phyloP scores from a whole-genome alignment of 64 coral and sea anemone species.

The Porites lutea region DNA sequence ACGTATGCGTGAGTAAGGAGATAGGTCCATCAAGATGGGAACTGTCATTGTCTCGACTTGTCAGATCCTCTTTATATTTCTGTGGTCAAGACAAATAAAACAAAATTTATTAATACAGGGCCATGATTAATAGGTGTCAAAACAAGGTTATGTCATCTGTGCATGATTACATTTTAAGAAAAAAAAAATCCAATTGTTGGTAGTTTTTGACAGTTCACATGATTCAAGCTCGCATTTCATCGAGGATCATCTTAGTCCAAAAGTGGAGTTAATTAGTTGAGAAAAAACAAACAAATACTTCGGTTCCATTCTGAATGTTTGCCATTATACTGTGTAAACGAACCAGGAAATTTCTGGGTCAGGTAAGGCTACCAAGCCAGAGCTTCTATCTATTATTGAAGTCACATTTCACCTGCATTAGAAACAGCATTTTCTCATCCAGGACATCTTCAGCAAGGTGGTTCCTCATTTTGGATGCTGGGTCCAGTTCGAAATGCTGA shows the following conservation, averaged over 20 bases:
- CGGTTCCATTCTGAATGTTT: too few relatives aligned
- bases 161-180: too few relatives aligned
- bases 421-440: conserved; percentile 36
- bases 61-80: background rate
- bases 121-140: background rate
- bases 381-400: too few relatives aligned
- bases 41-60: background rate
- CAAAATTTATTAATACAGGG: background rate
- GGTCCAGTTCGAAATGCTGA: conserved; percentile 12
- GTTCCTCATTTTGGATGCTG: conserved; percentile 18
- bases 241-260: too few relatives aligned
- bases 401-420: conserved; percentile 14
- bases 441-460: conserved; percentile 45
- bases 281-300: too few relatives aligned
- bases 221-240: too few relatives aligned
- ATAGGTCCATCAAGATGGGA: background rate
- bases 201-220: too few relatives aligned
- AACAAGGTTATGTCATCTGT: background rate
- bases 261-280: too few relatives aligned
- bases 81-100: background rate
- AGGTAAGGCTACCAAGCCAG: too few relatives aligned
- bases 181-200: too few relatives aligned
- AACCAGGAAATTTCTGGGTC: too few relatives aligned
- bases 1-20: background rate
- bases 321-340: too few relatives aligned